These are phyloP conservation scores for Drosophila stalkeri DNA, from an alignment of 2,888 invertebrate species.

Conservation along the genomic window DNA sequence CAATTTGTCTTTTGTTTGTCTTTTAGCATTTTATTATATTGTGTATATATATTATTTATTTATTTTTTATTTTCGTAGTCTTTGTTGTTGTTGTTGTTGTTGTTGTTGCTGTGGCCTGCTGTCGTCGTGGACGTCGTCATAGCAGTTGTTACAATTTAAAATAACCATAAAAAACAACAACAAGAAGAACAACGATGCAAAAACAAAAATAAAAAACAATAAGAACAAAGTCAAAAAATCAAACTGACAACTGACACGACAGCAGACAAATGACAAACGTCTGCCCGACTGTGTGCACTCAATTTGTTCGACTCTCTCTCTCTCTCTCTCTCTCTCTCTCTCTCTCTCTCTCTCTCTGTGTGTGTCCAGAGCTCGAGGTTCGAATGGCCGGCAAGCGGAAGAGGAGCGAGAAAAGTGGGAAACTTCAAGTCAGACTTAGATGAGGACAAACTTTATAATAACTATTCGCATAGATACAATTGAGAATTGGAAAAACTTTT, in stretches of 20 bases:
- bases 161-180: conserved; percentile 35
- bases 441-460: conserved; percentile 63
- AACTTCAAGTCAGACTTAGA: conserved; percentile 47
- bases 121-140: conserved; percentile 50
- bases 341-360: too few species aligned
- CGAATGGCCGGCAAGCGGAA: conserved; percentile 55
- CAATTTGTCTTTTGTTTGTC: conserved; percentile 68
- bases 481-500: conserved; percentile 43
- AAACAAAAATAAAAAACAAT: neutral
- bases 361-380: conserved; percentile 18
- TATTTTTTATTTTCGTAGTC: conserved; percentile 28
- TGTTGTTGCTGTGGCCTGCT: conserved; percentile 10
- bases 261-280: conserved; percentile 81
- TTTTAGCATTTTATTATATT: conserved; percentile 44
- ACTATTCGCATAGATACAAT: conserved; percentile 48
- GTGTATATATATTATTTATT: conserved; percentile 22
- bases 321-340: too few species aligned
- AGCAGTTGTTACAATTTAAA: conserved; percentile 69
- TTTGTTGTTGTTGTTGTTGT: neutral
- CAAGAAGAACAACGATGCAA: conserved; percentile 8
- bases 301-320: conserved; percentile 64
- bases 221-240: conserved; percentile 68
- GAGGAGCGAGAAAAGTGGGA: neutral
- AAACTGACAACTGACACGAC: conserved; percentile 81
- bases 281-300: conserved; percentile 69